A percentile compares a stretch with the other conserved stretches of the same genome.
These are phyloP conservation scores for Karalla daura DNA, from an alignment of 2,797 vertebrate species.

Conservation along the genomic window DNA sequence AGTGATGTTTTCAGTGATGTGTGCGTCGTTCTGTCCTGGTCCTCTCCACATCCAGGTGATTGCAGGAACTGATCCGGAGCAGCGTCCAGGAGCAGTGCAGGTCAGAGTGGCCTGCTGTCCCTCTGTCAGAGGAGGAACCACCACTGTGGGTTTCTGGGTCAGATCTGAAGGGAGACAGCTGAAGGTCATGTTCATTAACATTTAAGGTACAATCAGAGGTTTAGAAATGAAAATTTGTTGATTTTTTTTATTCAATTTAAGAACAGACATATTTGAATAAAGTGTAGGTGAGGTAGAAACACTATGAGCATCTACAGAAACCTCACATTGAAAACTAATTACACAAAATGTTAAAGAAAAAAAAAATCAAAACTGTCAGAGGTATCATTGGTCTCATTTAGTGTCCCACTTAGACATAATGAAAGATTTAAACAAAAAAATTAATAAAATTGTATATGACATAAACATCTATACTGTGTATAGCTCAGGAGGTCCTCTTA, in stretches of 20 bases:
- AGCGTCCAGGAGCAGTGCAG: slow-evolving; percentile 29
- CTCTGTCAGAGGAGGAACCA: slow-evolving; percentile 34
- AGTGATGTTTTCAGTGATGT: background rate
- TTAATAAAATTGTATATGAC: background rate
- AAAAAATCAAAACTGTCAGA: no score
- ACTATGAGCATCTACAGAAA: no score
- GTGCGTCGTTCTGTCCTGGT: background rate
- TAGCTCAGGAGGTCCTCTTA: background rate
- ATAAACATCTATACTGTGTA: background rate
- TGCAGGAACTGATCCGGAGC: slow-evolving; percentile 29
- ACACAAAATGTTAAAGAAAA: no score
- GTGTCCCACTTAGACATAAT: no score
- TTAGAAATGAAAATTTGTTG: no score
- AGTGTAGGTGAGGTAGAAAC: no score
- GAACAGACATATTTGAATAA: no score
- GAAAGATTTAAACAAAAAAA: no score
- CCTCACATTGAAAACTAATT: no score
- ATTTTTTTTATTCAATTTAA: no score
- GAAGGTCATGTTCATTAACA: background rate
- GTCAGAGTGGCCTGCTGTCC: slow-evolving; percentile 28
- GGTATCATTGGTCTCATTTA: no score
- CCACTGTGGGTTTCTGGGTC: slow-evolving; percentile 46
- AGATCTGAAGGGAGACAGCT: slow-evolving; percentile 31
- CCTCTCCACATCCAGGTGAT: slow-evolving; percentile 57
- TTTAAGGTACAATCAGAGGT: no score